Evolutionary conservation across 2,797 vertebrate genomes (phyloP).

Genomic region (Cyprinella venusta): DNA sequence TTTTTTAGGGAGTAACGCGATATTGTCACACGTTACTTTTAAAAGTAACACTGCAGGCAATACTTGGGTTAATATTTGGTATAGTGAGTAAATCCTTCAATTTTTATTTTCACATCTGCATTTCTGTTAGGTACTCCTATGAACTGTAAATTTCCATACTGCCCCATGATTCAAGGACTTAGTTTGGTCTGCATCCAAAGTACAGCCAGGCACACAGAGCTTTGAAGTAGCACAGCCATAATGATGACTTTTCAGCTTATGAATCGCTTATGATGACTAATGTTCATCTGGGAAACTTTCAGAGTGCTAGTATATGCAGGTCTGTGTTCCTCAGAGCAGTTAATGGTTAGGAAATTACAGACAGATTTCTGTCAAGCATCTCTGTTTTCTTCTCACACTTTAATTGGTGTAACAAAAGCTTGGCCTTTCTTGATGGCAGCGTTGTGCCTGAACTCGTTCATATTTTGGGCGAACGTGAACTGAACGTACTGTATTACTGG

Average conservation of each 20-base stretch:
- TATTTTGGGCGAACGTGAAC: too few species aligned
- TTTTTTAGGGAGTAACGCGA: not conserved
- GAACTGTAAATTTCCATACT: not conserved
- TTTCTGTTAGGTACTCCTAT: not conserved
- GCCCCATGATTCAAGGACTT: not conserved
- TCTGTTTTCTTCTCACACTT: constrained; percentile 17
- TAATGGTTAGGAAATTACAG: constrained; percentile 19
- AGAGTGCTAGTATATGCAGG: not conserved
- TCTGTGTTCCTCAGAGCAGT: not conserved
- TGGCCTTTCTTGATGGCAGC: constrained; percentile 4
- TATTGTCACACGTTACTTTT: not conserved
- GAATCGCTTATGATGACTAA: not conserved
- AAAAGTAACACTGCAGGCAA: not conserved
- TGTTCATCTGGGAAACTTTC: constrained; percentile 7
- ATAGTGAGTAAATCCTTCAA: not conserved
- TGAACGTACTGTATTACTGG: too few species aligned
- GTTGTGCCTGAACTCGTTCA: too few species aligned
- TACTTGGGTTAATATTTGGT: not conserved
- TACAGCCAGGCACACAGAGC: not conserved
- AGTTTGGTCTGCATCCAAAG: not conserved
- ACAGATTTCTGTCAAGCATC: constrained; percentile 11
- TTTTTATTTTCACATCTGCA: too few species aligned
- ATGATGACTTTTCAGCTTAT: not conserved
- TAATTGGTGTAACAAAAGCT: constrained; percentile 28
- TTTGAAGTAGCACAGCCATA: not conserved